Percentiles rank a stretch among this genome's conserved stretches.
Conservation (phyloP, 2,888 invertebrate species). For the Bombyx huttoni region DNA sequence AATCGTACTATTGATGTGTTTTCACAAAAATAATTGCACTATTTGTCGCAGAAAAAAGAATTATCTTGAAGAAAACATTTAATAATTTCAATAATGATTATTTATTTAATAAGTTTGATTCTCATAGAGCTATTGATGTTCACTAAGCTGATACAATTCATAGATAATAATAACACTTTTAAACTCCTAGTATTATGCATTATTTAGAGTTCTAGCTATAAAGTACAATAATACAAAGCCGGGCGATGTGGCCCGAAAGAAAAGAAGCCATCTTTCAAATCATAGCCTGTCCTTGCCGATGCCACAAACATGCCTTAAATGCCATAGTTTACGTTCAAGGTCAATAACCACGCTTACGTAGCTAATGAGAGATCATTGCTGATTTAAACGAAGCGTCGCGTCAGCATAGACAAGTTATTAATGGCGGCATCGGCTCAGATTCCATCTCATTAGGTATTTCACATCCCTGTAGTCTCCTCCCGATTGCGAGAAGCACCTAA, state of each 20-base stretch:
- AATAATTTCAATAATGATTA: conserved; percentile 71
- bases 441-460: conserved; percentile 21
- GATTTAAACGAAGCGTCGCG: conserved; percentile 7
- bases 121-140: conserved; percentile 68
- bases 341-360: too few relatives aligned
- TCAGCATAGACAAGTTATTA: neutral
- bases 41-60: neutral
- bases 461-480: conserved; percentile 56
- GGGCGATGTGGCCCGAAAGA: conserved; percentile 32
- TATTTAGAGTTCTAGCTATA: conserved; percentile 71
- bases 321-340: too few relatives aligned
- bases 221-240: conserved; percentile 56
- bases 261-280: conserved; percentile 22
- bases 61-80: conserved; percentile 47
- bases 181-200: conserved; percentile 70
- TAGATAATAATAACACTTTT: conserved; percentile 64
- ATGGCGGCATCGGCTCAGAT: conserved; percentile 24
- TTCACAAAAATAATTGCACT: neutral
- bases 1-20: too few relatives aligned
- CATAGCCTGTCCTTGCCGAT: conserved; percentile 10
- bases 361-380: too few relatives aligned
- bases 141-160: conserved; percentile 72
- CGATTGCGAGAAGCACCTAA: conserved; percentile 49
- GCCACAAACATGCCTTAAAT: neutral
- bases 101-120: conserved; percentile 34